These are phyloP conservation scores for Pardosa pseudoannulata DNA, from an alignment of 2,888 invertebrate genomes.

Conservation along the genomic window DNA sequence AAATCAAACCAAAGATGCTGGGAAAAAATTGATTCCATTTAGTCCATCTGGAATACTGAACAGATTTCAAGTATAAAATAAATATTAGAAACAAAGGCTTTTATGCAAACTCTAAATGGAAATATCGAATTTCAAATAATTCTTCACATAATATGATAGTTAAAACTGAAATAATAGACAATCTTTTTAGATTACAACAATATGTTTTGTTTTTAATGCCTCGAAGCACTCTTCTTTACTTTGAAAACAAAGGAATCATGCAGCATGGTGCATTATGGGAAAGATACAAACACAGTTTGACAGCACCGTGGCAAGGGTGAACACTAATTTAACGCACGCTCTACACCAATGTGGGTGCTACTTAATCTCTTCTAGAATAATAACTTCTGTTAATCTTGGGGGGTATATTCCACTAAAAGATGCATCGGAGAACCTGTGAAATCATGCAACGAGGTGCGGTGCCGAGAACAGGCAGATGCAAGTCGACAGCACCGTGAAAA, in stretches of 20 bases:
- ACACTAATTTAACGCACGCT: background rate
- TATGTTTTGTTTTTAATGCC: background rate
- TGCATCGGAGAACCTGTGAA: background rate
- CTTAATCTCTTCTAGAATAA: background rate
- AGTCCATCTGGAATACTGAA: too few species aligned
- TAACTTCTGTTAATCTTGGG: background rate
- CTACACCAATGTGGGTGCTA: background rate
- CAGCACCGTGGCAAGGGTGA: background rate
- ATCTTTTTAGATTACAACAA: background rate
- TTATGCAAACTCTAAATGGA: too few species aligned
- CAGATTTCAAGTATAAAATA: too few species aligned
- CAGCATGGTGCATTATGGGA: background rate
- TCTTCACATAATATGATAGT: too few species aligned
- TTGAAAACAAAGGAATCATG: conserved; percentile 1
- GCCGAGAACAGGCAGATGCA: conserved; percentile 93
- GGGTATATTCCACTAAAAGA: background rate
- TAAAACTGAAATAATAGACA: too few species aligned
- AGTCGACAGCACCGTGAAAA: conserved; percentile 94
- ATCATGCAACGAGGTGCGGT: conserved; percentile 90
- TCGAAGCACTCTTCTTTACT: background rate
- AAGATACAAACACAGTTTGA: background rate
- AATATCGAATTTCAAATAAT: too few species aligned
- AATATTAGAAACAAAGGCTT: too few species aligned
- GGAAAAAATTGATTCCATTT: too few species aligned
- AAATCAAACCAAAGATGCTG: too few species aligned